Conservation (phyloP, 2,113 vertebrate genomes). For the Tautogolabrus adspersus region DNA sequence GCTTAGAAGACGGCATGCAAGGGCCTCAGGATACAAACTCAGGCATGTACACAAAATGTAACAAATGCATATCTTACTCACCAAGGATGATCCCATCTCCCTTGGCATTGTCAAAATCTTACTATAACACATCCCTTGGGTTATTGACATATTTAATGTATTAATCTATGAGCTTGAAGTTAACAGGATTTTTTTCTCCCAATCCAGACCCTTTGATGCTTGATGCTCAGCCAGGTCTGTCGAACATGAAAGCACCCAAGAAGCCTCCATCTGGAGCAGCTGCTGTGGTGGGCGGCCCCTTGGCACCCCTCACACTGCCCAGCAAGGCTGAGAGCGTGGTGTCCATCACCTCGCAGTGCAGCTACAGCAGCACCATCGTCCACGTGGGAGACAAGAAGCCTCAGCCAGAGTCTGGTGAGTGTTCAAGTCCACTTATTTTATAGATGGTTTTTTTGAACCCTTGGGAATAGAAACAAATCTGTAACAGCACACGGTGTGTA, state of each 20-base stretch:
- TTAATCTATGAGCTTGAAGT: neutral
- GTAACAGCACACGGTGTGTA: neutral
- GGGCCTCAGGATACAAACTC: slow-evolving; percentile 58
- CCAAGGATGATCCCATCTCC: neutral
- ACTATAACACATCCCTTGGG: neutral
- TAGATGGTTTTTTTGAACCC: too few relatives aligned
- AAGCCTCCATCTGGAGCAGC: slow-evolving; percentile 77
- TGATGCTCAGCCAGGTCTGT: slow-evolving; percentile 73
- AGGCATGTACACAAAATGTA: slow-evolving; percentile 76
- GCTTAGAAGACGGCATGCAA: slow-evolving; percentile 72
- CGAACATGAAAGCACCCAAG: slow-evolving; percentile 81
- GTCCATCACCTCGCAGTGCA: slow-evolving; percentile 95
- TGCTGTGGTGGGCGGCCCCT: slow-evolving; percentile 80
- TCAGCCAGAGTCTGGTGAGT: slow-evolving; percentile 90
- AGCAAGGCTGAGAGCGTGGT: slow-evolving; percentile 94
- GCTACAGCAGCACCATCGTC: slow-evolving; percentile 97
- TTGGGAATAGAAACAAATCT: neutral
- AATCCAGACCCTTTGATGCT: slow-evolving; percentile 63
- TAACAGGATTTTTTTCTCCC: slow-evolving; percentile 35
- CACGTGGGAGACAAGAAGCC: slow-evolving; percentile 97
- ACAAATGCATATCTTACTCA: neutral
- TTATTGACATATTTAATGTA: too few relatives aligned
- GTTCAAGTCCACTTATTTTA: too few relatives aligned
- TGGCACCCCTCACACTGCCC: slow-evolving; percentile 86
- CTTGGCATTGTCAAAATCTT: neutral